Conservation (phyloP, 2,113 vertebrate genomes). For the Sinocyclocheilus rhinocerous region DNA sequence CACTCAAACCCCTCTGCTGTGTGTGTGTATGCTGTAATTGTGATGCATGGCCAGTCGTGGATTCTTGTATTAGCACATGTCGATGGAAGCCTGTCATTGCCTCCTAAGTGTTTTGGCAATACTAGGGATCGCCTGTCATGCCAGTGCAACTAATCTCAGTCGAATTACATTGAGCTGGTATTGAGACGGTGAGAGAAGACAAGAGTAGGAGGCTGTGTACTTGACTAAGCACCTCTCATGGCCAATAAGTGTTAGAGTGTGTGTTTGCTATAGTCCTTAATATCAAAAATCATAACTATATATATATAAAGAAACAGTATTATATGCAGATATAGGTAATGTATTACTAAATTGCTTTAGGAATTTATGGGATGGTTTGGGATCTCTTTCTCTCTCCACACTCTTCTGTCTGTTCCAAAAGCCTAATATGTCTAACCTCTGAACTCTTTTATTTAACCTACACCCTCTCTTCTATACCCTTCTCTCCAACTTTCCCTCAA, state of each 20-base stretch:
- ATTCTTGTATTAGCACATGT: slow-evolving; percentile 66
- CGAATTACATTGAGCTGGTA: slow-evolving; percentile 74
- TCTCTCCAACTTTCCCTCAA: slow-evolving; percentile 46
- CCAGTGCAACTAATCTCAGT: slow-evolving; percentile 77
- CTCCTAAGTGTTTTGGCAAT: slow-evolving; percentile 79
- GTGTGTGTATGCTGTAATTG: slow-evolving; percentile 30
- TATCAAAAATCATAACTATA: too few relatives aligned
- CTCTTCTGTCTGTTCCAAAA: slow-evolving; percentile 55
- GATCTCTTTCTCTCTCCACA: neutral
- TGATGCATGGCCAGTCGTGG: slow-evolving; percentile 56
- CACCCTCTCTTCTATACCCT: slow-evolving; percentile 37
- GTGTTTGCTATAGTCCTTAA: neutral
- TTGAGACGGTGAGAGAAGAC: slow-evolving; percentile 69
- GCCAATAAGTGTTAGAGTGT: slow-evolving; percentile 10
- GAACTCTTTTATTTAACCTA: slow-evolving; percentile 34
- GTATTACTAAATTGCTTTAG: neutral
- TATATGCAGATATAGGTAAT: too few relatives aligned
- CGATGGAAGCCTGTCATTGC: slow-evolving; percentile 76
- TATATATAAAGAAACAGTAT: too few relatives aligned
- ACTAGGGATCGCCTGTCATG: slow-evolving; percentile 77
- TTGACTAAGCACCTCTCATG: slow-evolving; percentile 52
- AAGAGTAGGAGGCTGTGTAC: slow-evolving; percentile 60
- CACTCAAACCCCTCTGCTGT: slow-evolving; percentile 7
- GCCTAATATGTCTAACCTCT: slow-evolving; percentile 53
- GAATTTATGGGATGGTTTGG: neutral